Evolutionary conservation across 92 coral and sea anemone genomes (phyloP).

Genomic region (Siderastrea siderea): DNA sequence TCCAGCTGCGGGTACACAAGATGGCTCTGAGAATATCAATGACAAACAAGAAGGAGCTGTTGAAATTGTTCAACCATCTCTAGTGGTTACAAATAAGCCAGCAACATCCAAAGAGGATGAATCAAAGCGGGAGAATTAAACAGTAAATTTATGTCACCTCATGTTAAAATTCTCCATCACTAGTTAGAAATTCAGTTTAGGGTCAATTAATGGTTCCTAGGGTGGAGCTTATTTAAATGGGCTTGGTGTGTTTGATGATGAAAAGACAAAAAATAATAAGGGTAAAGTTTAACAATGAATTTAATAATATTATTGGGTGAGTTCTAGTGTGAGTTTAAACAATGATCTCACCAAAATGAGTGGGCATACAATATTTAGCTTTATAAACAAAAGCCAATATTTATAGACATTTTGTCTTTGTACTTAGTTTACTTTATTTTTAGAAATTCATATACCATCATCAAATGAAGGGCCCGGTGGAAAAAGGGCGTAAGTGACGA

Average conservation of each 20-base stretch:
- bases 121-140: neutral
- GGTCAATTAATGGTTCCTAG: too few relatives aligned
- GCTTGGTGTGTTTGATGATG: too few relatives aligned
- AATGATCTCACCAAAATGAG: neutral
- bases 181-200: neutral
- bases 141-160: neutral
- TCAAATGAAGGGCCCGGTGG: too few relatives aligned
- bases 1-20: slow-evolving; percentile 11
- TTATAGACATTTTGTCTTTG: too few relatives aligned
- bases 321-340: neutral
- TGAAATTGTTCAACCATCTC: slow-evolving; percentile 10
- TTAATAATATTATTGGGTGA: neutral
- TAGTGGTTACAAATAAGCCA: slow-evolving; percentile 28
- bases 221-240: too few relatives aligned
- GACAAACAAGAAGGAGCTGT: neutral
- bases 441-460: too few relatives aligned
- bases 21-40: neutral
- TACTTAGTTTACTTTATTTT: too few relatives aligned
- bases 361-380: too few relatives aligned
- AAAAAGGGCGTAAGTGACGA: too few relatives aligned
- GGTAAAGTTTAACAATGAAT: too few relatives aligned
- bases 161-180: neutral
- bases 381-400: too few relatives aligned
- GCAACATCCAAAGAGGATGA: neutral
- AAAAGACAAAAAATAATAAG: too few relatives aligned